Evolutionary conservation across 2,113 vertebrate species (phyloP).

Genomic region (Capreolus pygargus): DNA sequence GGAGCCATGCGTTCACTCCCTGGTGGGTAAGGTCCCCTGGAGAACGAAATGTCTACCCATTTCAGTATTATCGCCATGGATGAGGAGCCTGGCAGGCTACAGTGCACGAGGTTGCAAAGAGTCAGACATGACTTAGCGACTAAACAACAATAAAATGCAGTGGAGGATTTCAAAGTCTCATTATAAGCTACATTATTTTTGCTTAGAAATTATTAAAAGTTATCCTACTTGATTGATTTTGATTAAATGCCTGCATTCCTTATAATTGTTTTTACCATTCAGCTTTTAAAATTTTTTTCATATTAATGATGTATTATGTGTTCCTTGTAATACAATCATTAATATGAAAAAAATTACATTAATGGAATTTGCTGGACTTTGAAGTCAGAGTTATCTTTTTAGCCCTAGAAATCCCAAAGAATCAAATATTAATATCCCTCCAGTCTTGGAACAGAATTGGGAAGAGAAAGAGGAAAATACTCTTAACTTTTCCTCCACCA

Average conservation of each 20-base stretch:
- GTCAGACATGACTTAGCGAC: neutral
- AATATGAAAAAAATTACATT: slow-evolving; percentile 15
- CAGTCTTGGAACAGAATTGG: neutral
- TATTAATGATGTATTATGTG: neutral
- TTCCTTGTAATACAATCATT: neutral
- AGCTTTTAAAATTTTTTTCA: neutral
- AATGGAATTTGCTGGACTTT: neutral
- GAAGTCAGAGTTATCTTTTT: neutral
- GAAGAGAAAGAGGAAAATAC: neutral
- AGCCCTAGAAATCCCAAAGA: neutral
- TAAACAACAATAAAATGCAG: neutral
- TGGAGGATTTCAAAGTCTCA: neutral
- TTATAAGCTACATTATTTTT: neutral
- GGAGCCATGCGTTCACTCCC: neutral
- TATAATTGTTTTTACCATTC: neutral
- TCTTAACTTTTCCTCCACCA: neutral
- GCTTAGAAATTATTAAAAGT: neutral
- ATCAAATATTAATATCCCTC: neutral
- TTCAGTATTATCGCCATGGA: neutral
- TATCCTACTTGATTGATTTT: neutral
- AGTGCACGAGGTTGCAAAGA: neutral
- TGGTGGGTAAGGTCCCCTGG: neutral
- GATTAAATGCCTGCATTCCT: neutral
- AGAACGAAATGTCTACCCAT: neutral
- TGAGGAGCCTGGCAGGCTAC: neutral